Percentiles rank a stretch among this genome's conserved stretches.
phyloP scores from a whole-genome alignment of 2,888 invertebrate genomes.

The Melitaea athalia region DNA sequence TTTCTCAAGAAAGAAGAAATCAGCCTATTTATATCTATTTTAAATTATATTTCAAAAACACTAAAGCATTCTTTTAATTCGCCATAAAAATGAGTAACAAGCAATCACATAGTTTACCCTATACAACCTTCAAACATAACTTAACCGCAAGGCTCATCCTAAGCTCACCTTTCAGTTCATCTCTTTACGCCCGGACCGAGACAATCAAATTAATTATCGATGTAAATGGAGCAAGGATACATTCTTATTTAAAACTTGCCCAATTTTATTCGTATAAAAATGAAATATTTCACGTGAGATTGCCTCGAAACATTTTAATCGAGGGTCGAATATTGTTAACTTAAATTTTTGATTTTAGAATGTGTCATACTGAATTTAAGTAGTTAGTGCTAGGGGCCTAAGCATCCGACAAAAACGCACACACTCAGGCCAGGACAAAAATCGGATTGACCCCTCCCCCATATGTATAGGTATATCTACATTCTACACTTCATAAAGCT shows the following conservation, averaged over 20 bases:
- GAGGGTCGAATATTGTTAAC: constrained; percentile 12
- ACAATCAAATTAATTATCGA: constrained; percentile 19
- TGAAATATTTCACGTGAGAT: constrained; percentile 2
- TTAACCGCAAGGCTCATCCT: constrained; percentile 32
- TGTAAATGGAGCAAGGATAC: constrained; percentile 24
- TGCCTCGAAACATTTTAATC: constrained; percentile 15
- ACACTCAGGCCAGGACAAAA: too few species aligned
- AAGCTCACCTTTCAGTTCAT: constrained; percentile 32
- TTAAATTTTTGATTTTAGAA: too few species aligned
- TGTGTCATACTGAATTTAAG: too few species aligned
- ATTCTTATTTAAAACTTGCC: constrained; percentile 18
- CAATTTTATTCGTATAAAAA: constrained; percentile 14
- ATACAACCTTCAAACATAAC: constrained; percentile 27
- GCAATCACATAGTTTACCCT: constrained; percentile 5
- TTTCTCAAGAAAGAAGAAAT: too few species aligned
- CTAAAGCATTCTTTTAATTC: not conserved
- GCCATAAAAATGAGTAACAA: not conserved
- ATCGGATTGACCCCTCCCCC: too few species aligned
- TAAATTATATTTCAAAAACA: too few species aligned
- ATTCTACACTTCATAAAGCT: too few species aligned
- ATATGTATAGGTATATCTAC: too few species aligned
- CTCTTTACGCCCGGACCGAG: constrained; percentile 24
- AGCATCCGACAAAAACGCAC: too few species aligned
- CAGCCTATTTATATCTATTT: too few species aligned
- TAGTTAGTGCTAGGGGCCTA: too few species aligned